Conservation (phyloP, 1,140 invertebrate genomes). For the Drosophila sp. region DNA sequence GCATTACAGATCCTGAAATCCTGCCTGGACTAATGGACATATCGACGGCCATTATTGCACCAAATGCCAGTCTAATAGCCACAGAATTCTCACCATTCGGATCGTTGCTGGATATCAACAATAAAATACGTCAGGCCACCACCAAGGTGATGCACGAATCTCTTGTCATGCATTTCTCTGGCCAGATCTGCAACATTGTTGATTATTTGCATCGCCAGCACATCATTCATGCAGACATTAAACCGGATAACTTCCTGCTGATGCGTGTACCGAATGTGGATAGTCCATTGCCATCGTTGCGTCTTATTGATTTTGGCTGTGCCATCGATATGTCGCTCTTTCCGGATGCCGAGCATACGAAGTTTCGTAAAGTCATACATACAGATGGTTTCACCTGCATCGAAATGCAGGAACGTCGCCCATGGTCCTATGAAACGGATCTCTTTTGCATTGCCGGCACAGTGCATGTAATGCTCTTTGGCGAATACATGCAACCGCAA, state of each 20-base stretch:
- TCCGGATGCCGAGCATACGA: conserved; percentile 89
- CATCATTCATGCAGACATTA: conserved; percentile 98
- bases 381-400: conserved; percentile 93
- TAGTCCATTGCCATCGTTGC: conserved; percentile 85
- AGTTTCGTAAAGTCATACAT: conserved; percentile 87
- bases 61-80: conserved; percentile 91
- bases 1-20: conserved; percentile 60
- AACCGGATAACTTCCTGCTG: conserved; percentile 98
- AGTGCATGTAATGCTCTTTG: conserved; percentile 93
- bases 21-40: conserved; percentile 88
- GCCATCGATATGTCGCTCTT: conserved; percentile 95
- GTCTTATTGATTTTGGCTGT: conserved; percentile 94
- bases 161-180: conserved; percentile 91
- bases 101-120: conserved; percentile 91
- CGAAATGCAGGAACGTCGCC: conserved; percentile 93
- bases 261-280: conserved; percentile 84
- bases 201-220: conserved; percentile 94
- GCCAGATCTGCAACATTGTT: conserved; percentile 95
- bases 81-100: conserved; percentile 91
- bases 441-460: conserved; percentile 94
- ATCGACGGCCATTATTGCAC: conserved; percentile 87
- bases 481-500: conserved; percentile 91
- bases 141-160: conserved; percentile 88
- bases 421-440: conserved; percentile 97
- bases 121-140: conserved; percentile 88